Evolutionary conservation across 2,888 invertebrate genomes (phyloP).

Genomic region (Cosmia trapezina): DNA sequence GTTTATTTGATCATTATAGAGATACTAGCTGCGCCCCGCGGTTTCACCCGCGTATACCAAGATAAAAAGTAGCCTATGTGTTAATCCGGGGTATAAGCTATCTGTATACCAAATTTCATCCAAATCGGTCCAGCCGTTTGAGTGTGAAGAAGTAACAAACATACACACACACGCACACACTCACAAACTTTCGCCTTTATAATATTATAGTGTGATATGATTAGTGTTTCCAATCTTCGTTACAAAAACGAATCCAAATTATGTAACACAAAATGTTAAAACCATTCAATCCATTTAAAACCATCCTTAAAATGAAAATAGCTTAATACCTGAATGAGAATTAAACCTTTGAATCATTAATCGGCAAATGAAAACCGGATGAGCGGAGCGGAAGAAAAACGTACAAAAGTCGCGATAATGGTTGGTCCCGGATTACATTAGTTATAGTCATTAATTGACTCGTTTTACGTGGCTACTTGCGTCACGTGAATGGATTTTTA

Average conservation of each 20-base stretch:
- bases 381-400: slow-evolving; percentile 48
- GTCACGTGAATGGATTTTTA: slow-evolving; percentile 31
- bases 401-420: slow-evolving; percentile 51
- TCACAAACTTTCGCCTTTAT: too few species aligned
- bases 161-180: too few species aligned
- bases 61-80: too few species aligned
- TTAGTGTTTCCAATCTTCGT: too few species aligned
- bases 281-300: slow-evolving; percentile 43
- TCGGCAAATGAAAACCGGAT: slow-evolving; percentile 54
- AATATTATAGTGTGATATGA: too few species aligned
- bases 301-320: slow-evolving; percentile 40
- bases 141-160: too few species aligned
- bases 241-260: slow-evolving; percentile 24
- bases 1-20: slow-evolving; percentile 4
- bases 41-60: too few species aligned
- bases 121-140: too few species aligned
- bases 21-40: too few species aligned
- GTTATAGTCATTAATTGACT: slow-evolving; percentile 45
- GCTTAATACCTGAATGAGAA: slow-evolving; percentile 54
- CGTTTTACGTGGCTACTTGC: slow-evolving; percentile 44
- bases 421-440: slow-evolving; percentile 45
- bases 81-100: too few species aligned
- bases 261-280: slow-evolving; percentile 36
- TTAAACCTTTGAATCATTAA: slow-evolving; percentile 62
- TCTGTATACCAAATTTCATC: too few species aligned